Base-by-base conservation (phyloP, 2,113 vertebrate species). In the Lathamus discolor region DNA sequence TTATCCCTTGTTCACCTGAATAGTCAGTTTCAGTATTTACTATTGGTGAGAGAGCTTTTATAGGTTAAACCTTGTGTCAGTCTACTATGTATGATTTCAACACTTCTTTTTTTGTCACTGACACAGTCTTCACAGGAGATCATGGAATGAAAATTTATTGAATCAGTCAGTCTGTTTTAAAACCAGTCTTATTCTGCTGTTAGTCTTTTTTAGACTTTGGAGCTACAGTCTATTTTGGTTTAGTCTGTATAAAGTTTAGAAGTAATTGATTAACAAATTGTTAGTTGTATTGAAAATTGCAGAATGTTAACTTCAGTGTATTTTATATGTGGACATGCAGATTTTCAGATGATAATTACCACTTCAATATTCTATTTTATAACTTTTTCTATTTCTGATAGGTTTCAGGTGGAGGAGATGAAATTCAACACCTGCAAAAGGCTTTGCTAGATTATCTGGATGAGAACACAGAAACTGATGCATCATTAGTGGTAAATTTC, bases 361-460 rank as follows among this genome's bases (percentile, higher is more conserved):
- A 37, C 73, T 43, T 37, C 44, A 49, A 57, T 81, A 75, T 29
- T 91, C 19, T 80, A 13, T 51, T 83, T 86, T 74, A 75, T 90
- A 86, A 49, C 22, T 81, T 46, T 62, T 70, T 63, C 41, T 90
- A n/a, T 64, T 61, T 96, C 46, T 28, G 54, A 17, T 88, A 98
- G 98, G 97, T 97, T 92, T 97, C 98, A 55, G 97, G 97, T 96
- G 98, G 97, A 82, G 98, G 91, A 49, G 99, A 99, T 98, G 99
- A 99, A 97, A 99, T 99, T 48, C 99, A 99, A 91, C 98, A 99
- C 78, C 97, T 99, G 46, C 99, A 99, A 96, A 99, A 99, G 88
- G 99, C 99, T 80, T 98, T 99, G 35, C 97, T 99, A 95, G 98
- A 99, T 98, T 99, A 99, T 96, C 96, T 99, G 95, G 98, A 99